Base-by-base conservation (phyloP, 2,888 invertebrate genomes). In the Byasa hedistus region DNA sequence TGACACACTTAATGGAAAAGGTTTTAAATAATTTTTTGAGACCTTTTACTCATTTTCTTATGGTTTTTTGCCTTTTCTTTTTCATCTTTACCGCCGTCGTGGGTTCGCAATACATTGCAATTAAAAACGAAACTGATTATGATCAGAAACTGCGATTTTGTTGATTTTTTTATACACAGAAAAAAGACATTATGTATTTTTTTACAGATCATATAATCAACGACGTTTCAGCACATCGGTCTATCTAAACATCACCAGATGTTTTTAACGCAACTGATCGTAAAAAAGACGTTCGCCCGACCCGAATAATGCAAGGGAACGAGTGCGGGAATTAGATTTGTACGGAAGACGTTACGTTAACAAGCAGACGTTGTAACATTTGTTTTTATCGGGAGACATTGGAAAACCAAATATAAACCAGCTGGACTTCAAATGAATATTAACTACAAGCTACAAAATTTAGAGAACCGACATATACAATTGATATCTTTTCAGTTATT, bases 231-330 rank as follows among this genome's bases (percentile, higher is more conserved):
- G n/a, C 21, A 15, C 22, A 23, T 54, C 22, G 22, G 22, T 54
- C 54, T 58, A 39, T 23, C 23, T 75, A 74, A 56, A 55, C 48
- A 3, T 51, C 15, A 39, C 59, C 65, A 65, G 65, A 65, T 65
- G 65, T 73, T 76, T 79, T 77, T 80, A 79, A 77, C 79, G 80
- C 76, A 80, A 73, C 68, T 12, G 77, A 77, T 84, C 86, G 84
- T 87, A 87, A 87, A 86, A 86, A 81, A 78, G 76, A 77, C 85
- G 84, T 85, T 83, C 84, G 76, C 72, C 72, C 71, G 78, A 74
- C 76, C 83, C 71, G 77, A 81, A 84, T 84, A 65, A 39, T 51
- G 17, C 36, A 56, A 24, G 36, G 27, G 64, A 32, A 58, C 24
- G 57, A 69, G 56, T 58, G 59, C 57, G 58, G 63, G 64, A 58